phyloP scores from a whole-genome alignment of 2,888 invertebrate genomes.

The Plagodis dolabraria region DNA sequence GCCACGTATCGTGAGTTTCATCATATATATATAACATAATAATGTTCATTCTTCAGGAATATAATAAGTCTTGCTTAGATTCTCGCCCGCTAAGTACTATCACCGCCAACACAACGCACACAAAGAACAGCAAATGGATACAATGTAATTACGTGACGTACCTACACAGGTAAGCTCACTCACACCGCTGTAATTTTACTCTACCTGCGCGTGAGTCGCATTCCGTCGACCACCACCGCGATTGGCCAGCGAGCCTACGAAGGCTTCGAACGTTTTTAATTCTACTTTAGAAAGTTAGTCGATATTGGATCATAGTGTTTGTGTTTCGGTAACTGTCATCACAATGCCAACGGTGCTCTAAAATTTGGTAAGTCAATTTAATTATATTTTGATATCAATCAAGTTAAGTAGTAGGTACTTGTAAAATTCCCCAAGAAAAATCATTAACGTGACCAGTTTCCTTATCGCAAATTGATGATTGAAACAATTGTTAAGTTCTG shows the following conservation, averaged over 20 bases:
- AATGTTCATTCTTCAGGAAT: no score
- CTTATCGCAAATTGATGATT: conserved; percentile 33
- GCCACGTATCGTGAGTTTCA: no score
- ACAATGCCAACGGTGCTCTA: conserved; percentile 50
- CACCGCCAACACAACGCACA: conserved; percentile 45
- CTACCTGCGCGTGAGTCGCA: conserved; percentile 82
- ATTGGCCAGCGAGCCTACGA: conserved; percentile 71
- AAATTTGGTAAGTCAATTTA: conserved; percentile 44
- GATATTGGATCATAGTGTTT: conserved; percentile 44
- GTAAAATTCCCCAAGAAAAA: conserved; percentile 18
- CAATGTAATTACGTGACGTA: conserved; percentile 64
- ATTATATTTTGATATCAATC: not conserved
- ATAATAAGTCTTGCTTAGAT: not conserved
- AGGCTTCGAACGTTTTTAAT: conserved; percentile 61
- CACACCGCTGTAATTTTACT: conserved; percentile 60
- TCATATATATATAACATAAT: no score
- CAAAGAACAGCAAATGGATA: conserved; percentile 48
- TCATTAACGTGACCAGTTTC: conserved; percentile 10
- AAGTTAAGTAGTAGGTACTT: conserved; percentile 8
- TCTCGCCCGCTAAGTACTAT: conserved; percentile 36
- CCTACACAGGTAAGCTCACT: conserved; percentile 51
- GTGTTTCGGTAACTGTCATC: conserved; percentile 42
- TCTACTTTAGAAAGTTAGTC: conserved; percentile 71
- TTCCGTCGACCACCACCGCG: conserved; percentile 76
- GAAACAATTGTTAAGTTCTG: conserved; percentile 18